These are phyloP conservation scores for Onychomys arenicola DNA, from an alignment of 2,797 vertebrate genomes.

Conservation along the genomic window DNA sequence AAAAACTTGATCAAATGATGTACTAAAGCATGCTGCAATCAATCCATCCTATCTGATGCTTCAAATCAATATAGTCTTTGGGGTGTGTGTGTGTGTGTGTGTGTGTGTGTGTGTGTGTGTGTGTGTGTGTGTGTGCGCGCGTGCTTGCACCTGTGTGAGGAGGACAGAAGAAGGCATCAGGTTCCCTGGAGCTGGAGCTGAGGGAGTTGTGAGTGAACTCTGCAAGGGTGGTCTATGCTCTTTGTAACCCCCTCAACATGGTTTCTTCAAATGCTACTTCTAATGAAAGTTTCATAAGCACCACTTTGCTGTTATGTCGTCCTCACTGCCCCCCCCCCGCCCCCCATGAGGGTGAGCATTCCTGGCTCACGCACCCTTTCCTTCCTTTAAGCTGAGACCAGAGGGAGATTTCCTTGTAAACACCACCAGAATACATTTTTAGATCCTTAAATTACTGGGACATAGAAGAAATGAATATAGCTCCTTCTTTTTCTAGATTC, in stretches of 20 bases:
- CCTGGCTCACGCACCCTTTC: neutral
- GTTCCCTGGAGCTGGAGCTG: neutral
- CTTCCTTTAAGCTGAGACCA: neutral
- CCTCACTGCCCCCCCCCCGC: too few species aligned
- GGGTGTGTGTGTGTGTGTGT: neutral
- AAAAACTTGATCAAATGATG: neutral
- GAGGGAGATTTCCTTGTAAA: slow-evolving; percentile 48
- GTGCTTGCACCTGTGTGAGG: neutral
- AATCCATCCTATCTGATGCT: neutral
- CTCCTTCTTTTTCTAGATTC: slow-evolving; percentile 13
- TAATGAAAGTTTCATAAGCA: slow-evolving; percentile 4
- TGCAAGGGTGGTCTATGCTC: neutral
- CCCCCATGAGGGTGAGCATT: neutral
- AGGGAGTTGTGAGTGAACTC: neutral
- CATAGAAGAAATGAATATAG: slow-evolving; percentile 16
- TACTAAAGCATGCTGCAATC: neutral
- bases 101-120: too few species aligned
- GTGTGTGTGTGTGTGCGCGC: neutral
- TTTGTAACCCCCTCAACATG: neutral
- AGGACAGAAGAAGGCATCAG: neutral
- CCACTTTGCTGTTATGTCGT: neutral
- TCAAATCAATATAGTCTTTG: neutral
- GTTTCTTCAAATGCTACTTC: slow-evolving; percentile 43
- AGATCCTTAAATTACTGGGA: neutral
- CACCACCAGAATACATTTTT: slow-evolving; percentile 25